Base-by-base conservation (phyloP, 2,888 invertebrate genomes). In the Flexamia atlantica region DNA sequence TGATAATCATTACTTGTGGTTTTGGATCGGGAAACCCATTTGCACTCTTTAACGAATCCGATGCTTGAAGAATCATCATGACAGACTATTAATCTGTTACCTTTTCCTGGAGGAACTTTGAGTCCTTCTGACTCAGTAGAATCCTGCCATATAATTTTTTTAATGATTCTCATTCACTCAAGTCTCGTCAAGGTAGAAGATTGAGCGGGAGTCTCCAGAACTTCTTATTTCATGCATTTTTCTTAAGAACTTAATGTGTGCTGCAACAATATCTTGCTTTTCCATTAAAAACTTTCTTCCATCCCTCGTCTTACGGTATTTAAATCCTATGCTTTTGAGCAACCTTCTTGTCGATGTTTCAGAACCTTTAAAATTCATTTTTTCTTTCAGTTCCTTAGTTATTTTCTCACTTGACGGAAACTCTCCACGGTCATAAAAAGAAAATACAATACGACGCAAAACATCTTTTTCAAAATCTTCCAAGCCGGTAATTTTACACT, bases 381-480 rank as follows among this genome's bases (percentile, higher is more conserved):
- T 46, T 20, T 30, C 42, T 70, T 30, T 36, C 32, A 81, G 40
- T 1, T 60, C 50, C 10, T 68, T 46, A 30, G 72, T 68, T 53
- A 84, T 79, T 70, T 84, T 84, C 25, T 20, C 20, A 20, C 0
- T 30, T 0, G 84, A 76, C 3, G 79, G 82, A 79, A 68, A 83
- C 70, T 79, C 30, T 40, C 70, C 53, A 2, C 70, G 23, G 82
- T 83, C 82, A 57, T 84, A 83, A 84, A 79, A 84, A 64, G 64
- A 76, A 79, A 82, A 68, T 1, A 84, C 23, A 12, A 57, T 82
- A 46, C 74, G 36, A 53, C 81, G 81, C 23, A 83, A 42, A 46
- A 84, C 50, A 36, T 84, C 76, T 4, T 82, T 82, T 30, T 83
- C 72, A 70, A 84, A 81, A 80, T 84, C 53, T 14, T 84, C 80